Evolutionary conservation across 1,140 invertebrate species (phyloP).

Genomic region (Caenorhabditis tropicalis): DNA sequence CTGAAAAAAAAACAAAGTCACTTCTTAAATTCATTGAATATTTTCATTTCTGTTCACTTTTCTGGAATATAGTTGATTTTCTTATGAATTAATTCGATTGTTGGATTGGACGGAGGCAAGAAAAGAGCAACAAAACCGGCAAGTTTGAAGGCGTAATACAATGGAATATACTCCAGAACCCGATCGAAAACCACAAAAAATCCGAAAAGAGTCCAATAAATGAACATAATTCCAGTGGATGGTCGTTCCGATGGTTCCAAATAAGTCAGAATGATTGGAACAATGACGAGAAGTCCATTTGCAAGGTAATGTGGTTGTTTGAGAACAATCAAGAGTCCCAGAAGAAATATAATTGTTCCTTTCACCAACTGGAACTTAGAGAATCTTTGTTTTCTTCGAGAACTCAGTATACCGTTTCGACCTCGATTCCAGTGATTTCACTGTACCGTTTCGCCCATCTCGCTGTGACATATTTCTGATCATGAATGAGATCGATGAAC

Average conservation of each 20-base stretch:
- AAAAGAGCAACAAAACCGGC: neutral
- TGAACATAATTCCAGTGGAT: neutral
- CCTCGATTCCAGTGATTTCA: constrained; percentile 1
- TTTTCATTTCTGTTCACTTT: neutral
- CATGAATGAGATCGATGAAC: neutral
- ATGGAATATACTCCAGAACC: neutral
- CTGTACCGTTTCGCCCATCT: constrained; percentile 27
- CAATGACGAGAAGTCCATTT: neutral
- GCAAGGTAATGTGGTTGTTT: constrained; percentile 19
- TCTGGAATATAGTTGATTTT: neutral
- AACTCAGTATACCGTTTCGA: neutral
- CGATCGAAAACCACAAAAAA: neutral
- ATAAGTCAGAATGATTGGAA: constrained; percentile 5
- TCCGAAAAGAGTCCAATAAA: constrained; percentile 32
- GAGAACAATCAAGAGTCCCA: neutral
- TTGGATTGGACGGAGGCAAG: neutral
- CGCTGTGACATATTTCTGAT: neutral
- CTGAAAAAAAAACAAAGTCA: too few species aligned
- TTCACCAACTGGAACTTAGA: neutral
- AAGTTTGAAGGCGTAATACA: constrained; percentile 2
- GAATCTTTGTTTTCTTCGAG: neutral
- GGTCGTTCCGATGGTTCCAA: neutral
- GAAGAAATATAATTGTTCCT: neutral
- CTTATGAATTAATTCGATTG: constrained; percentile 11
- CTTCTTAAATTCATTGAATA: neutral